Evolutionary conservation across 2,888 invertebrate genomes (phyloP).

Genomic region (Hoplodrina ambigua): DNA sequence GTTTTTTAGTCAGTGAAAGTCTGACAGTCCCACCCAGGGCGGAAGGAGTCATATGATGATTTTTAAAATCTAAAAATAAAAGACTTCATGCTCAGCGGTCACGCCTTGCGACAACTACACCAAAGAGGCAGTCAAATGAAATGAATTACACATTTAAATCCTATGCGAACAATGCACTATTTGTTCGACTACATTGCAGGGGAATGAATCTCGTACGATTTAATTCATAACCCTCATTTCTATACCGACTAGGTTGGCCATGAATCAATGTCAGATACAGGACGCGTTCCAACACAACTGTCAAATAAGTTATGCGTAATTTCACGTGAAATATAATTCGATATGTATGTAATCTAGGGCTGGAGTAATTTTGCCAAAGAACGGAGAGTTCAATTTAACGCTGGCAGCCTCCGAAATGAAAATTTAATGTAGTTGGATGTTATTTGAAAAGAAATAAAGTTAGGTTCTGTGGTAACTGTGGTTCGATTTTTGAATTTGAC

Average conservation of each 20-base stretch:
- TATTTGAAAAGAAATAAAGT: conserved; percentile 7
- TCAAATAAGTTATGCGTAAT: conserved; percentile 67
- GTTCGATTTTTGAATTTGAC: neutral
- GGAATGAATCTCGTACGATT: conserved; percentile 65
- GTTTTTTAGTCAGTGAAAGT: too few species aligned
- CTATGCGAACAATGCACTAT: conserved; percentile 63
- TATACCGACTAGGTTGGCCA: conserved; percentile 51
- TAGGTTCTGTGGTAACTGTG: too few species aligned
- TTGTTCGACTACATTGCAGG: conserved; percentile 70
- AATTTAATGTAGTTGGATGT: conserved; percentile 1
- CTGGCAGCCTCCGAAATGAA: conserved; percentile 4
- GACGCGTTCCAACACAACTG: conserved; percentile 58
- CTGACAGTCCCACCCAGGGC: too few species aligned
- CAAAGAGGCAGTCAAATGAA: too few species aligned
- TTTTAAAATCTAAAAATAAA: too few species aligned
- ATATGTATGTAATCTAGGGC: conserved; percentile 51
- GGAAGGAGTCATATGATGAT: too few species aligned
- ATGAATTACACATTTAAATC: conserved; percentile 56
- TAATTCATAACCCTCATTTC: conserved; percentile 55
- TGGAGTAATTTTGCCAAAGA: conserved; percentile 30
- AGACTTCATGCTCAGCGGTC: too few species aligned
- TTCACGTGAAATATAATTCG: conserved; percentile 59
- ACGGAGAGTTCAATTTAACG: conserved; percentile 13
- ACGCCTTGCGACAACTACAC: too few species aligned
- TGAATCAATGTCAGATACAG: conserved; percentile 67